Conservation (phyloP, 2,113 vertebrate genomes). For the Melanostigma gelatinosum region DNA sequence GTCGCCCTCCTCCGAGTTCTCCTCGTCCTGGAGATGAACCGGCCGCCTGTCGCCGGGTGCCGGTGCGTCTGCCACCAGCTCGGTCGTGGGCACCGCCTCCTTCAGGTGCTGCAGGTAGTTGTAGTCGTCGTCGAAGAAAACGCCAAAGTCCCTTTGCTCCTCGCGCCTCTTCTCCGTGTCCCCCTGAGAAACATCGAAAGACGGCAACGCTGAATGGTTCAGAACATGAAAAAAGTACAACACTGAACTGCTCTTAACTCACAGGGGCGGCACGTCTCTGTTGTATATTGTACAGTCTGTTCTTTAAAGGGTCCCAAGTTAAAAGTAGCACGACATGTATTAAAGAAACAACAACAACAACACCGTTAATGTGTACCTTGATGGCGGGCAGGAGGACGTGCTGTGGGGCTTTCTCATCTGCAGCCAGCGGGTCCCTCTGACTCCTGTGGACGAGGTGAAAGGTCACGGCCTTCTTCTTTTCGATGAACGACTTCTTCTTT, state of each 20-base stretch:
- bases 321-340: not conserved
- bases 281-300: not conserved
- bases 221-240: too few species aligned
- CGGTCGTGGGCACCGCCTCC: conserved; percentile 81
- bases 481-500: conserved; percentile 96
- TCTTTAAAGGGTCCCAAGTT: not conserved
- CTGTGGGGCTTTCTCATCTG: conserved; percentile 95
- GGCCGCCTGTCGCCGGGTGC: not conserved
- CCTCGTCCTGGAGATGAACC: conserved; percentile 45
- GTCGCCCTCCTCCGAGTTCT: not conserved
- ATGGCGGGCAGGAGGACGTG: conserved; percentile 89
- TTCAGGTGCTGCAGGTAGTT: conserved; percentile 97
- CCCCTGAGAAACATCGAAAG: conserved; percentile 54
- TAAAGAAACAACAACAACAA: too few species aligned
- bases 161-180: conserved; percentile 85
- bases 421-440: conserved; percentile 93
- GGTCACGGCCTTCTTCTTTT: conserved; percentile 95
- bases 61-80: conserved; percentile 84
- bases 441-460: conserved; percentile 98
- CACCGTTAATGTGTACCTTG: conserved; percentile 64
- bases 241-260: too few species aligned
- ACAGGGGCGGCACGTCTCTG: too few species aligned
- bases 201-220: not conserved
- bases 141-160: conserved; percentile 91
- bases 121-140: conserved; percentile 98